Evolutionary conservation across 2,113 vertebrate genomes (phyloP), one percentile per base, ranked within the genome.

Genomic region (Mungos mungo): DNA sequence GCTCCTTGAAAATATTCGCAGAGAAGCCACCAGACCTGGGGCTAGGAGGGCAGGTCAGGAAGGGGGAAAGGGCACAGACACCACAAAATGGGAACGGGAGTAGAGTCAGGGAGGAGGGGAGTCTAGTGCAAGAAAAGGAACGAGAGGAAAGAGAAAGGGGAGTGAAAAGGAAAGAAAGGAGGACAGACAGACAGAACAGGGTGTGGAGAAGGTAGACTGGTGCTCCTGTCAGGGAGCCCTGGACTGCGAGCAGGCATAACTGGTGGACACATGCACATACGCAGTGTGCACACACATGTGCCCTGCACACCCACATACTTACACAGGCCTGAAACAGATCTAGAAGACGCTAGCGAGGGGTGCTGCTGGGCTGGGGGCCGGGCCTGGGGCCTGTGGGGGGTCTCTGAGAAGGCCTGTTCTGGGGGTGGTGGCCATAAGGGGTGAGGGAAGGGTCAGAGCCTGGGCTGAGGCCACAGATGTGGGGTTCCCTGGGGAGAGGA

Each of bases 221-320:
- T 23, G 66, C 45, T 85, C 31, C 27, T 41, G 41, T 35, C 21
- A 47, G 60, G 89, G 63, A 84, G 12, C 9, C 13, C 35, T 79
- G 88, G 80, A 18, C 60, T 83, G 38, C 5, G 50, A 95, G 76
- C 47, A 8, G 27, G 68, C 6, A 13, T 15, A 29, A 18, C 19
- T 3, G 80, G 41, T 47, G 74, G 72, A 60, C 33, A 21, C 35
- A 35, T 0, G 10, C 2, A 19, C 4, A 18, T 27, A 47, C 5
- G 52, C 0, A 0, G 57, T 31, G 60, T 13, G 8, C 31, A 23
- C 47, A 69, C 33, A 23, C 10, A 0, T 38, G 52, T 35, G 38
- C 15, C 72, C 33, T 3, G 9, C 7, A 45, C 33, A 31, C n/a
- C 33, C 21, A 45, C 0, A 29, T 5, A 21, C 0, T 2, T 5